Base-by-base conservation (phyloP, 2,113 vertebrate species). In the Rhinichthys klamathensis region DNA sequence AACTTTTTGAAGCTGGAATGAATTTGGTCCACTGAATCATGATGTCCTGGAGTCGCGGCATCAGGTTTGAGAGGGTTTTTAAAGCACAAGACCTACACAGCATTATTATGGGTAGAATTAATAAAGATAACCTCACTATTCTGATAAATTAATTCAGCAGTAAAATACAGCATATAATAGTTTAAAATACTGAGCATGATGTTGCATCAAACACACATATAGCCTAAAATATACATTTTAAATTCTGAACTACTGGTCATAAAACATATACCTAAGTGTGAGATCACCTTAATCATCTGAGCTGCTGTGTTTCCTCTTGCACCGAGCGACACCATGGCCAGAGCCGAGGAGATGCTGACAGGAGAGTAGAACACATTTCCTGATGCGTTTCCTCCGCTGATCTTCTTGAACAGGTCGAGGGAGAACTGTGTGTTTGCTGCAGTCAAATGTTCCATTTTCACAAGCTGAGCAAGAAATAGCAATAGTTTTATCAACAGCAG, bases 361-460 rank as follows among this genome's bases (percentile, higher is more conserved):
- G 97, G 95, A 4, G 96, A 97, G 81, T 90, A 96, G 89, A 98
- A 93, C 77, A 96, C 60, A 30, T 98, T 98, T n/a, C 89, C 92
- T 0, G 56, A 8, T 12, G 12, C 2, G 0, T 83, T 92, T 0
- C 75, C 72, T 74, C 88, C 89, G n/a, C 90, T 94, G 75, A 98
- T 89, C 86, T 95, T 95, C 89, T 91, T 93, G 87, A 96, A 95
- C n/a, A 97, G 86, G 72, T 93, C 93, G 88, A 97, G 93, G 85
- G 87, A 93, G 90, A 99, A 97, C 41, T 90, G 90, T 77, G 93
- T 94, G 90, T 95, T 98, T 89, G 96, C 95, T 38, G 91, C 83
- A 46, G 89, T 32, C 12, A 93, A 63, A 8, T 35, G 2, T 27
- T 86, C 87, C 89, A 89, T 89, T 82, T 61, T 75, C 65, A 72